A percentile compares a stretch with the other conserved stretches of the same genome.
These are phyloP conservation scores for Phallusia fumigata DNA, from an alignment of 23 tunicate genomes.

Conservation along the genomic window DNA sequence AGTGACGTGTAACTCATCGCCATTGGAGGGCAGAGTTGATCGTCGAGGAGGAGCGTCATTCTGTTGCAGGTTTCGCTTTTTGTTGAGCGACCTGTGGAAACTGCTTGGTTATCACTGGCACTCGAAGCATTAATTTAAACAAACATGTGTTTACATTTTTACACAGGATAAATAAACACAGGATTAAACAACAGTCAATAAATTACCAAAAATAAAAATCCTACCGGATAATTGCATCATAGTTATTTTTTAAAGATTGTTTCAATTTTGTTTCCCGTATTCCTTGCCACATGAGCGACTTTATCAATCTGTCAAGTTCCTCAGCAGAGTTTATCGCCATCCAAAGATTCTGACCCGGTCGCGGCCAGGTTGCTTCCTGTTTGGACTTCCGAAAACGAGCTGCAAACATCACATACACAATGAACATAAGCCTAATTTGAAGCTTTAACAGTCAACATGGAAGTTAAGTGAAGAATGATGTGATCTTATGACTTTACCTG, in stretches of 20 bases:
- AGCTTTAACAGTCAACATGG: too few species aligned
- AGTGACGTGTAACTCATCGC: slow-evolving; percentile 38
- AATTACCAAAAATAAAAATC: background rate
- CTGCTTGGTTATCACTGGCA: too few species aligned
- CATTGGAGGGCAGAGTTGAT: slow-evolving; percentile 33
- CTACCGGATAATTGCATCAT: slow-evolving; percentile 53
- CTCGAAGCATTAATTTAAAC: background rate
- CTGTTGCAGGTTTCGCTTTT: slow-evolving; percentile 21
- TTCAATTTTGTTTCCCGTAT: slow-evolving; percentile 52
- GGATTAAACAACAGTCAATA: too few species aligned
- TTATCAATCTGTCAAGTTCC: slow-evolving; percentile 39
- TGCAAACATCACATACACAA: too few species aligned
- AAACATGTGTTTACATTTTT: too few species aligned
- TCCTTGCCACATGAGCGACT: slow-evolving; percentile 27
- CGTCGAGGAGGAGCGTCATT: slow-evolving; percentile 33
- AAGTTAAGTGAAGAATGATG: too few species aligned
- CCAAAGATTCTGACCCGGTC: slow-evolving; percentile 68
- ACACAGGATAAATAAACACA: too few species aligned
- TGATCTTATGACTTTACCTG: too few species aligned
- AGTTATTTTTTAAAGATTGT: slow-evolving; percentile 30
- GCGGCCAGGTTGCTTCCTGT: slow-evolving; percentile 61
- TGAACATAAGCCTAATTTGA: too few species aligned
- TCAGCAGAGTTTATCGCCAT: slow-evolving; percentile 39
- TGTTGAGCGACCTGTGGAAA: slow-evolving; percentile 43
- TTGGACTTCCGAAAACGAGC: slow-evolving; percentile 31